phyloP scores from a whole-genome alignment of 1,140 invertebrate species.

The Ooceraea biroi region DNA sequence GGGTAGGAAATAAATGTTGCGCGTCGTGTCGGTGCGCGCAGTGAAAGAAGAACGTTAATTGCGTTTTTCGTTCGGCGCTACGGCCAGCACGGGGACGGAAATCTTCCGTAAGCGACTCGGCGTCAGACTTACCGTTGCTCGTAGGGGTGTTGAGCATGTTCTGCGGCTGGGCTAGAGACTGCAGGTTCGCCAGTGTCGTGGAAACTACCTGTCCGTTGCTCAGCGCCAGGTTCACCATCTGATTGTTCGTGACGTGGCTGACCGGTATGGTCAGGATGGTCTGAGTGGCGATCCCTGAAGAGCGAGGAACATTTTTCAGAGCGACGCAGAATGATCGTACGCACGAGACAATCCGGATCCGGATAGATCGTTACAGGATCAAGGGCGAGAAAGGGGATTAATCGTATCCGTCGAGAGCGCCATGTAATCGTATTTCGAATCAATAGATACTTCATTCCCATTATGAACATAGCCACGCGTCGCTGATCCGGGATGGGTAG shows the following conservation, averaged over 20 bases:
- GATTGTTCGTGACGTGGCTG: conserved; percentile 93
- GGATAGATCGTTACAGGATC: too few species aligned
- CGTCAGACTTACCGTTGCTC: conserved; percentile 84
- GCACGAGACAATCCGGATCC: too few species aligned
- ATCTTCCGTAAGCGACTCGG: conserved; percentile 2
- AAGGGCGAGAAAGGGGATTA: conserved; percentile 4
- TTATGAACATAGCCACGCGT: conserved; percentile 75
- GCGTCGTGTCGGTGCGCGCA: neutral
- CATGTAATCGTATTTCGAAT: conserved; percentile 66
- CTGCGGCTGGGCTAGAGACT: conserved; percentile 91
- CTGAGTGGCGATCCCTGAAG: conserved; percentile 94
- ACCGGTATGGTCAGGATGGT: conserved; percentile 97
- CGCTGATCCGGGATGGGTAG: conserved; percentile 79
- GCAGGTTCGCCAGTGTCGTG: conserved; percentile 93
- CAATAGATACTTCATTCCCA: conserved; percentile 76
- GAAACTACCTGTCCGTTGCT: conserved; percentile 94
- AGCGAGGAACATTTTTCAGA: conserved; percentile 40
- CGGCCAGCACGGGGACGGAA: neutral
- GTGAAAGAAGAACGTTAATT: neutral
- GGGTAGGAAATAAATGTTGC: neutral
- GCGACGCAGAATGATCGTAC: too few species aligned
- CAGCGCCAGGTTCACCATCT: conserved; percentile 92
- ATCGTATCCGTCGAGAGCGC: conserved; percentile 44
- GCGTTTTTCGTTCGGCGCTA: neutral
- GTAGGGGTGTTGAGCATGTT: conserved; percentile 88